phyloP scores from a whole-genome alignment of 2,797 vertebrate species.

The Lepus oiostolus region DNA sequence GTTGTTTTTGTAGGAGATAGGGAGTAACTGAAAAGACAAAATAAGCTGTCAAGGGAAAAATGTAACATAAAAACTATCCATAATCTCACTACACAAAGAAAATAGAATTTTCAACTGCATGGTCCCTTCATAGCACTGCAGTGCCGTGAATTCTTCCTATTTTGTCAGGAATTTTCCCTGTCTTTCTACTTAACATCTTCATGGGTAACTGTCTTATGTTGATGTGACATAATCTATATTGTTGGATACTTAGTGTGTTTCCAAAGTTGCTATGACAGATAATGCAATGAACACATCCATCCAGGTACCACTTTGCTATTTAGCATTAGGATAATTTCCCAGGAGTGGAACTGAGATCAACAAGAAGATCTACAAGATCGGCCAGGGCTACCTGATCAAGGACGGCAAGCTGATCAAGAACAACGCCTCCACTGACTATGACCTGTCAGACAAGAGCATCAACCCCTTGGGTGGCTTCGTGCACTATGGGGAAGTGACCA shows the following conservation, averaged over 20 bases:
- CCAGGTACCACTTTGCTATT: not conserved
- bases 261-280: not conserved
- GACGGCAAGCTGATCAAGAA: constrained; percentile 96
- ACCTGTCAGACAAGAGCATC: constrained; percentile 99
- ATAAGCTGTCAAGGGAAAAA: constrained; percentile 1
- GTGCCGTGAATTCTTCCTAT: not conserved
- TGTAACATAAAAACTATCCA: constrained; percentile 8
- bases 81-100: not conserved
- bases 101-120: not conserved
- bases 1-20: not conserved
- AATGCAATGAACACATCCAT: not conserved
- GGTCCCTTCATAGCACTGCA: not conserved
- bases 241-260: not conserved
- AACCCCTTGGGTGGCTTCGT: constrained; percentile 99
- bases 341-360: too few relatives aligned
- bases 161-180: not conserved
- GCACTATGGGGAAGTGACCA: constrained; percentile 97
- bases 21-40: constrained; percentile 1
- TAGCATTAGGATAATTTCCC: not conserved
- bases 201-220: not conserved
- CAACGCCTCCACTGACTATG: constrained; percentile 97
- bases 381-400: too few relatives aligned
- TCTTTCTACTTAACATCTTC: not conserved
- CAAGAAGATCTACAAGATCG: too few relatives aligned
- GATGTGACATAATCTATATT: not conserved